These are phyloP conservation scores for Echinops telfairi DNA, from an alignment of 2,113 vertebrate genomes.

Conservation along the genomic window DNA sequence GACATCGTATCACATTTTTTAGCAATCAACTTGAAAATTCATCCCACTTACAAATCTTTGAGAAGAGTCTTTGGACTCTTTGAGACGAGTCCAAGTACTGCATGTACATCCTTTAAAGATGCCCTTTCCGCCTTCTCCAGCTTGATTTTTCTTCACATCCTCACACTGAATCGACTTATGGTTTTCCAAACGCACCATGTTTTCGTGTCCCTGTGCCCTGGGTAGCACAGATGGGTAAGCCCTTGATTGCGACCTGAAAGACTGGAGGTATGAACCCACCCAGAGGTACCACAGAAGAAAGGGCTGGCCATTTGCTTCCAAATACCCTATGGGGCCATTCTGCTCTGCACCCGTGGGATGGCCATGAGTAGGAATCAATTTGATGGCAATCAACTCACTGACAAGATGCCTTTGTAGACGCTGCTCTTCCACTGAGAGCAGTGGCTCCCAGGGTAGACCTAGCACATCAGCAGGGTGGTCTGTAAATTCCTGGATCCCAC, in stretches of 20 bases:
- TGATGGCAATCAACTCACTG: not conserved
- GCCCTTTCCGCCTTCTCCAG: not conserved
- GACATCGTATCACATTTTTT: not conserved
- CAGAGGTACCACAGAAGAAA: not conserved
- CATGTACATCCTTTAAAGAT: not conserved
- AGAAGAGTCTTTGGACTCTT: too few relatives aligned
- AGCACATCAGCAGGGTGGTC: not conserved
- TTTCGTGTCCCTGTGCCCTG: not conserved
- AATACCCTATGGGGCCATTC: not conserved
- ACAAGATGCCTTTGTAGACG: not conserved
- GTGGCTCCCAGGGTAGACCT: not conserved
- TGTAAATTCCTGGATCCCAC: not conserved
- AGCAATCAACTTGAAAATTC: not conserved
- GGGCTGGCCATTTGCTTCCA: not conserved
- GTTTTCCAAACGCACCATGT: not conserved
- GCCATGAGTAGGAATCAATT: not conserved
- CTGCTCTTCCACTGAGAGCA: not conserved
- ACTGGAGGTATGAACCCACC: not conserved
- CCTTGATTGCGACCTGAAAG: not conserved
- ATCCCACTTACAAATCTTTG: not conserved
- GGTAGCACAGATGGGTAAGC: not conserved
- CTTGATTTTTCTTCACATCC: not conserved
- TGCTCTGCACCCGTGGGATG: not conserved
- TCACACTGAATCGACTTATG: not conserved
- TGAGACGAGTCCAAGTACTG: slow-evolving; percentile 10